Conservation (phyloP, 2,888 invertebrate genomes). For the Drosophila nr. medialis region DNA sequence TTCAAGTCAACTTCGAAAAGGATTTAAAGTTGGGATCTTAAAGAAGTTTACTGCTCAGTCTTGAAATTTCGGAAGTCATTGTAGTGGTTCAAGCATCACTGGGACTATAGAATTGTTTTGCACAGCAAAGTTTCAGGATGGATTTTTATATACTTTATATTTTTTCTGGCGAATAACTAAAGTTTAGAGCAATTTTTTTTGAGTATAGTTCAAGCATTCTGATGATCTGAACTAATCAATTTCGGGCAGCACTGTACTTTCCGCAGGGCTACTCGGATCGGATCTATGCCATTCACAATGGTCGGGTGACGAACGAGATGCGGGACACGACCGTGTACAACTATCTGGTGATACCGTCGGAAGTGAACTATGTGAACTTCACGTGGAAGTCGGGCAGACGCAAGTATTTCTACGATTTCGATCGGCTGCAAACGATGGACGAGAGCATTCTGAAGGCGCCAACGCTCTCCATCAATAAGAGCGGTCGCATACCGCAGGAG, state of each 20-base stretch:
- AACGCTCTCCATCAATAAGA: slow-evolving; percentile 93
- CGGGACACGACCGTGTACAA: slow-evolving; percentile 95
- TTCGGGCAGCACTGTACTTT: slow-evolving; percentile 75
- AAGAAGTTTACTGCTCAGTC: background rate
- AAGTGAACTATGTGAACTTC: slow-evolving; percentile 95
- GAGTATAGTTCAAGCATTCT: background rate
- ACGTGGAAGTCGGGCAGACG: slow-evolving; percentile 94
- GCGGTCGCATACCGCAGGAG: slow-evolving; percentile 93
- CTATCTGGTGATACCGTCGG: slow-evolving; percentile 95
- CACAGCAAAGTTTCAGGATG: background rate
- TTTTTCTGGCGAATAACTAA: background rate
- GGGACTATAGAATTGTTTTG: background rate
- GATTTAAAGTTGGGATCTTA: background rate
- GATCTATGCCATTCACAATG: slow-evolving; percentile 95
- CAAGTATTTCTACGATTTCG: slow-evolving; percentile 94
- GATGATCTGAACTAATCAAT: background rate
- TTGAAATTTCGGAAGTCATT: background rate
- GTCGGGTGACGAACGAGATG: slow-evolving; percentile 93
- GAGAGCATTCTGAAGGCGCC: slow-evolving; percentile 93
- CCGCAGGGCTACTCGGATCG: slow-evolving; percentile 81
- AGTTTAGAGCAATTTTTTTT: background rate
- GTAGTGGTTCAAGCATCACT: background rate
- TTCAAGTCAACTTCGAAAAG: too few species aligned
- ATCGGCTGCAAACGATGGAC: slow-evolving; percentile 93
- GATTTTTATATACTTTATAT: background rate